Evolutionary conservation across 53 echinoderm and acorn worm species (phyloP).

Genomic region (Patiria pectinifera): DNA sequence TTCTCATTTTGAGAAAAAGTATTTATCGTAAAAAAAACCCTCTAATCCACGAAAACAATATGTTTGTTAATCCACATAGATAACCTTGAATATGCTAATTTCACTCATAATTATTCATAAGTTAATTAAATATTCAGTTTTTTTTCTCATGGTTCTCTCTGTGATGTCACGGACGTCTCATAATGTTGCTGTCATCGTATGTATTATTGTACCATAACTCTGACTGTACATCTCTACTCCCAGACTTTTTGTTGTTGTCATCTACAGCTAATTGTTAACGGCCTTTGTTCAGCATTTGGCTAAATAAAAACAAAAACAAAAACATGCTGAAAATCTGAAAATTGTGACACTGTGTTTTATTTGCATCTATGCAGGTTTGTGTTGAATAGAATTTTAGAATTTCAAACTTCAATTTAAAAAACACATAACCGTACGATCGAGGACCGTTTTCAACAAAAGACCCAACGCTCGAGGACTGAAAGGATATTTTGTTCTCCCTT

Average conservation of each 20-base stretch:
- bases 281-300: conserved; percentile 43
- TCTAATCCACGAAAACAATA: background rate
- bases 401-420: too few relatives aligned
- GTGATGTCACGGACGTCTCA: background rate
- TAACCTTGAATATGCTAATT: conserved; percentile 23
- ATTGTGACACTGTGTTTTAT: too few relatives aligned
- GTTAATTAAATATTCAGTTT: background rate
- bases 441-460: too few relatives aligned
- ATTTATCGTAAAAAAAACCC: background rate
- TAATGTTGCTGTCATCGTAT: conserved; percentile 37
- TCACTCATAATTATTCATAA: conserved; percentile 18
- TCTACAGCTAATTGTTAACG: background rate
- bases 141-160: too few relatives aligned
- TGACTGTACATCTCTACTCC: background rate
- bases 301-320: background rate
- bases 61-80: too few relatives aligned
- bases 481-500: too few relatives aligned
- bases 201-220: conserved; percentile 25
- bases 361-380: background rate
- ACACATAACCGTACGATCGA: too few relatives aligned
- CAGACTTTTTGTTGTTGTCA: background rate
- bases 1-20: background rate
- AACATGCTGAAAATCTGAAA: conserved; percentile 7
- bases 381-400: background rate
- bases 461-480: too few relatives aligned